Percentiles rank a stretch among this genome's conserved stretches.
phyloP scores from a whole-genome alignment of 2,113 vertebrate genomes.

The Megalops atlanticus region DNA sequence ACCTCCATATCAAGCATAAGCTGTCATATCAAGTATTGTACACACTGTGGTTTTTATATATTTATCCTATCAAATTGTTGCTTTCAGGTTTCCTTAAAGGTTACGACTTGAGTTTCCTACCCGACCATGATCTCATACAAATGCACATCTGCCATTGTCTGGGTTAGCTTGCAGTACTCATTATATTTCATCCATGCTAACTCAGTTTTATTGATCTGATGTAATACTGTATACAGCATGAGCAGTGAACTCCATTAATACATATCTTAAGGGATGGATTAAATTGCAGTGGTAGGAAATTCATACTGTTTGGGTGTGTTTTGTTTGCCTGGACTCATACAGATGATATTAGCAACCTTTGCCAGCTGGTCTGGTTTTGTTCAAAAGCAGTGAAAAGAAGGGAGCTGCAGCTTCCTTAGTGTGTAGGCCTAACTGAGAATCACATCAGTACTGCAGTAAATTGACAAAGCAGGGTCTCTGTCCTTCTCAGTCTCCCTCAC shows the following conservation, averaged over 20 bases:
- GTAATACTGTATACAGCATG: slow-evolving; percentile 3
- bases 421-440: too few relatives aligned
- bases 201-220: slow-evolving; percentile 4
- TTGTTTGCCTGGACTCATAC: not conserved
- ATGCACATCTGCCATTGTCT: not conserved
- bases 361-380: not conserved
- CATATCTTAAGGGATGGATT: not conserved
- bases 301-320: not conserved
- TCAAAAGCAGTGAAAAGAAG: not conserved
- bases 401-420: not conserved
- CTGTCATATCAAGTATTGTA: not conserved
- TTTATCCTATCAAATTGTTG: not conserved
- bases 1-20: not conserved
- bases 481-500: not conserved
- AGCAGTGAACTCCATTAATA: not conserved
- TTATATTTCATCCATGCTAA: not conserved
- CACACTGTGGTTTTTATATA: not conserved
- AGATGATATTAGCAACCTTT: not conserved
- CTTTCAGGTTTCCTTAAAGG: not conserved
- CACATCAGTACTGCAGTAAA: too few relatives aligned
- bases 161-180: not conserved
- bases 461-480: too few relatives aligned
- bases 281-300: not conserved
- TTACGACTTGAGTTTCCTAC: not conserved
- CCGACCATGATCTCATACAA: not conserved